Evolutionary conservation across 2,888 invertebrate species (phyloP).

Genomic region (Acanthopleura granulata): DNA sequence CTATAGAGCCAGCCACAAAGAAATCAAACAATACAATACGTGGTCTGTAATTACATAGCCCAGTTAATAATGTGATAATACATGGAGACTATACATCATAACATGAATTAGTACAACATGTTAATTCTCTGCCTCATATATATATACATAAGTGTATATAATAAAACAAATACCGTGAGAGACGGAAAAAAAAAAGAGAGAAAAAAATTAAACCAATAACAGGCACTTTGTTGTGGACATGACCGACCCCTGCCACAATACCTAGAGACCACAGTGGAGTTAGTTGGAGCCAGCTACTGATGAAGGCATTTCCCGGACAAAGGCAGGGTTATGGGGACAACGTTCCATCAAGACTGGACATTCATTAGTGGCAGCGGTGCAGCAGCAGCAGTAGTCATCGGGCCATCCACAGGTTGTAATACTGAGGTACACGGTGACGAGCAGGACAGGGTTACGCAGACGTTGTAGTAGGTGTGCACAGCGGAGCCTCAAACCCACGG

Average conservation of each 20-base stretch:
- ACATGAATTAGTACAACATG: conserved; percentile 8
- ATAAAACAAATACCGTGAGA: no score
- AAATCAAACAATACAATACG: no score
- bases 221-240: no score
- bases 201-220: neutral
- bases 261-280: neutral
- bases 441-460: neutral
- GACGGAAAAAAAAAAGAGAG: neutral
- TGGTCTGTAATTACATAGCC: no score
- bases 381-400: neutral
- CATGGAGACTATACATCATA: neutral
- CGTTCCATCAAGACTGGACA: neutral
- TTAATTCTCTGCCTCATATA: neutral
- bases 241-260: no score
- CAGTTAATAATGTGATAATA: neutral
- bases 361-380: neutral
- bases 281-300: neutral
- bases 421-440: conserved; percentile 10
- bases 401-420: neutral
- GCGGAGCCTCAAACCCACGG: conserved; percentile 5
- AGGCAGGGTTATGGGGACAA: neutral
- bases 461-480: conserved; percentile 1
- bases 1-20: no score
- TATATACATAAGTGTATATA: no score
- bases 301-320: no score